Evolutionary conservation across 2,888 invertebrate species (phyloP).

Genomic region (Erynnis tages): DNA sequence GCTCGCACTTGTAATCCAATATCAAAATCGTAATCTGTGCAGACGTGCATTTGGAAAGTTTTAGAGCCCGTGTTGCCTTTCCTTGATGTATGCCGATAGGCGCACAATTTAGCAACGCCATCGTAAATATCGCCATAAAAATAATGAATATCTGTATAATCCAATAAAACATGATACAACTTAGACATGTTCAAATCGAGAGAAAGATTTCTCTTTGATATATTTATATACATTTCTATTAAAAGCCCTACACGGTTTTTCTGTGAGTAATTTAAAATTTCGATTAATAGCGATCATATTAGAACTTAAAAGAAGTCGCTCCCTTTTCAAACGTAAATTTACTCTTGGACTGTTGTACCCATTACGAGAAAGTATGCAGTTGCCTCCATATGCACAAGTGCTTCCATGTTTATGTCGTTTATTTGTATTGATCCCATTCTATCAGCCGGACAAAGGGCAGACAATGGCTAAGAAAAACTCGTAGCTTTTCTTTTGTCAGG

Average conservation of each 20-base stretch:
- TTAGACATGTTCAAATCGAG: neutral
- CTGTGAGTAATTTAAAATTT: too few relatives aligned
- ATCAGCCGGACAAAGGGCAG: slow-evolving; percentile 45
- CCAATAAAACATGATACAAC: slow-evolving; percentile 10
- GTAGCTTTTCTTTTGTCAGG: slow-evolving; percentile 40
- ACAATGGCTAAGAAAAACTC: slow-evolving; percentile 53
- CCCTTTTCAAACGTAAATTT: neutral
- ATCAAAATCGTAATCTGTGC: slow-evolving; percentile 23
- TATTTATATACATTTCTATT: too few relatives aligned
- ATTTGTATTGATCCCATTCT: slow-evolving; percentile 22
- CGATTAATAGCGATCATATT: too few relatives aligned
- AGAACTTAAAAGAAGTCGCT: too few relatives aligned
- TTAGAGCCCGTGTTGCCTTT: slow-evolving; percentile 12
- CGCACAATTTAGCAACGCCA: slow-evolving; percentile 13
- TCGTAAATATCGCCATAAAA: slow-evolving; percentile 20
- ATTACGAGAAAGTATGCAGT: slow-evolving; percentile 15
- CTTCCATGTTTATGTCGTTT: neutral
- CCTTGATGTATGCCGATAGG: slow-evolving; percentile 21
- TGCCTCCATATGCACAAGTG: slow-evolving; percentile 1
- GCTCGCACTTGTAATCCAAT: slow-evolving; percentile 19
- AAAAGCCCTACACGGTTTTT: too few relatives aligned
- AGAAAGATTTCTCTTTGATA: neutral
- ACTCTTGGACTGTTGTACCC: neutral
- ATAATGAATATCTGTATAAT: slow-evolving; percentile 13
- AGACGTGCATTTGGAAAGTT: slow-evolving; percentile 23